These are phyloP conservation scores for Agriotes lineatus DNA, from an alignment of 2,888 invertebrate genomes.

Conservation along the genomic window DNA sequence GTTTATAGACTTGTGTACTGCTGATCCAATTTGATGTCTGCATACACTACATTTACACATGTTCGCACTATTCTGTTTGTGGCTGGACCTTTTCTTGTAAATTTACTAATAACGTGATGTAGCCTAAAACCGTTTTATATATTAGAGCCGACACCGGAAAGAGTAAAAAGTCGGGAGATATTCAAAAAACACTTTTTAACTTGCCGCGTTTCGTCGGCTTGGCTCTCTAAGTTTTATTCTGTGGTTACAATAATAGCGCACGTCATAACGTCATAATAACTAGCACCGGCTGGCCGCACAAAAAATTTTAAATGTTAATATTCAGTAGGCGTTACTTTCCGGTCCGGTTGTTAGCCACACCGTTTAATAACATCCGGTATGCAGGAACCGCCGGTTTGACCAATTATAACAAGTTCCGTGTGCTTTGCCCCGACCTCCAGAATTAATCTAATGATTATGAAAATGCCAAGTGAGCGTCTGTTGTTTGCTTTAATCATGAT, in stretches of 20 bases:
- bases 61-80: too few species aligned
- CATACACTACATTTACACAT: too few species aligned
- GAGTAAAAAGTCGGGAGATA: neutral
- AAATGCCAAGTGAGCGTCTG: slow-evolving; percentile 2
- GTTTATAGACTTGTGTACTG: too few species aligned
- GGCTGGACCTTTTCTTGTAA: too few species aligned
- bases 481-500: slow-evolving; percentile 13
- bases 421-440: slow-evolving; percentile 18
- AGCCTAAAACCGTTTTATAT: too few species aligned
- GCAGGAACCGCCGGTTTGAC: slow-evolving; percentile 19
- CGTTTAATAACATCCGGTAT: slow-evolving; percentile 34
- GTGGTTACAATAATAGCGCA: slow-evolving; percentile 1
- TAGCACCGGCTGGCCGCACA: slow-evolving; percentile 5
- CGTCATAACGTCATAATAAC: slow-evolving; percentile 3
- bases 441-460: slow-evolving; percentile 18
- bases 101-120: too few species aligned
- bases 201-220: neutral
- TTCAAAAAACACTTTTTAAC: neutral
- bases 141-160: neutral
- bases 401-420: slow-evolving; percentile 24
- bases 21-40: too few species aligned
- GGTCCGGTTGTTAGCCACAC: slow-evolving; percentile 27
- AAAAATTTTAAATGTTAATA: slow-evolving; percentile 29
- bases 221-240: neutral
- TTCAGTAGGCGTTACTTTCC: slow-evolving; percentile 36